Conservation (phyloP, 2,797 vertebrate species). For the Buphagus erythrorhynchus region DNA sequence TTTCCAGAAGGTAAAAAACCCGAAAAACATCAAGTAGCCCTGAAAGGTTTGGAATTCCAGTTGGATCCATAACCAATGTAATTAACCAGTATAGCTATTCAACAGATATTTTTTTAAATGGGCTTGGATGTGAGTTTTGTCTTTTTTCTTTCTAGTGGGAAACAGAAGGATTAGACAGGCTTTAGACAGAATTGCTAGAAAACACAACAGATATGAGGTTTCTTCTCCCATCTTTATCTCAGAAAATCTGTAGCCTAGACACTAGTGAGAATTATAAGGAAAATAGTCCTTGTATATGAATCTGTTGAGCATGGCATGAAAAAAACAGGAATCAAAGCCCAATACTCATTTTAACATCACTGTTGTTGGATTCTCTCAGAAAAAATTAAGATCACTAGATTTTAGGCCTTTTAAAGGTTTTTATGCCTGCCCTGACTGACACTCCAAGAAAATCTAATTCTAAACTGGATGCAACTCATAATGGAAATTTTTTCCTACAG, state of each 20-base stretch:
- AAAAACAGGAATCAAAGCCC: conserved; percentile 49
- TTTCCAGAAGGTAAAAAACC: conserved; percentile 15
- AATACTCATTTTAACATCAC: conserved; percentile 37
- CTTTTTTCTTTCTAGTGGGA: conserved; percentile 37
- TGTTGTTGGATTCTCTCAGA: conserved; percentile 55
- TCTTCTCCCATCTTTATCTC: conserved; percentile 79
- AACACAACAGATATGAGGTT: conserved; percentile 72
- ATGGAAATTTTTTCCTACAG: conserved; percentile 17
- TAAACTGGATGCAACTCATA: conserved; percentile 54
- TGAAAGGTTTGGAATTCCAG: conserved; percentile 1
- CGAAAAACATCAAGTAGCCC: not conserved
- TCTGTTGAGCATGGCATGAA: conserved; percentile 44
- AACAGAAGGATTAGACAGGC: conserved; percentile 83
- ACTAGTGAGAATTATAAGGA: not conserved
- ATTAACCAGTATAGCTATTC: conserved; percentile 70
- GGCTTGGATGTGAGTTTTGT: conserved; percentile 65
- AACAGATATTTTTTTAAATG: conserved; percentile 60
- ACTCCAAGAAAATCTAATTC: conserved; percentile 50
- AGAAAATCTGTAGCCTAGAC: conserved; percentile 73
- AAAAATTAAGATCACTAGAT: conserved; percentile 66
- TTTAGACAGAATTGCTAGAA: conserved; percentile 79
- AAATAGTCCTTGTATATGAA: conserved; percentile 46
- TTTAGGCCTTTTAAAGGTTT: conserved; percentile 61
- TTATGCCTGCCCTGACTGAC: conserved; percentile 56
- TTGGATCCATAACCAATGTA: conserved; percentile 16